Percentiles rank a stretch among this genome's conserved stretches.
Conservation (phyloP, 1,140 invertebrate species). For the Pseudomyrmex gracilis region DNA sequence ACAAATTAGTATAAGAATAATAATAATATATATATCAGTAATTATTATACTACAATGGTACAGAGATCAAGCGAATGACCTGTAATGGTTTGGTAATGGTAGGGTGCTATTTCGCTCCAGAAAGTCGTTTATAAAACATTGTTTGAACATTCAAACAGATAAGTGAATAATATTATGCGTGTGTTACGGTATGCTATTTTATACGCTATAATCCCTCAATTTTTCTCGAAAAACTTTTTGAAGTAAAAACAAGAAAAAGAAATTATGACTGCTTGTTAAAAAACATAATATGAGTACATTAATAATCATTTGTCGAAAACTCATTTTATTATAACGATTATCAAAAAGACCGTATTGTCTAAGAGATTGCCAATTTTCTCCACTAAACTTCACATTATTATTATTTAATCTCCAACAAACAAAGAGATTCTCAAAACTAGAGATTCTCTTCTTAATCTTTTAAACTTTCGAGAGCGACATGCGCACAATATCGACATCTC, state of each 20-base stretch:
- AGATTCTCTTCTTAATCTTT: background rate
- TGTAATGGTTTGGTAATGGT: slow-evolving; percentile 82
- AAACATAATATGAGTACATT: background rate
- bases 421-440: background rate
- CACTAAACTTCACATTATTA: slow-evolving; percentile 36
- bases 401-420: slow-evolving; percentile 53
- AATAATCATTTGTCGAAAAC: slow-evolving; percentile 12
- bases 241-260: slow-evolving; percentile 12
- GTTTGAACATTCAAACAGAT: slow-evolving; percentile 2
- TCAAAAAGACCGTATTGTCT: slow-evolving; percentile 62
- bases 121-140: slow-evolving; percentile 54
- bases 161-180: background rate
- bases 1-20: slow-evolving; percentile 82
- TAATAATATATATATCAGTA: slow-evolving; percentile 63
- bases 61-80: slow-evolving; percentile 83
- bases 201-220: background rate
- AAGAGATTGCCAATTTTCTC: slow-evolving; percentile 55
- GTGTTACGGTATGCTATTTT: slow-evolving; percentile 1
- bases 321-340: slow-evolving; percentile 18
- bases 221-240: background rate
- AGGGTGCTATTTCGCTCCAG: slow-evolving; percentile 64
- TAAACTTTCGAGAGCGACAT: slow-evolving; percentile 68
- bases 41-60: slow-evolving; percentile 82
- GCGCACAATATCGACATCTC: slow-evolving; percentile 60
- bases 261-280: background rate